Evolutionary conservation across 2,797 vertebrate species (phyloP), one percentile per base, ranked within the genome.

Genomic region (Acanthurus tractus): DNA sequence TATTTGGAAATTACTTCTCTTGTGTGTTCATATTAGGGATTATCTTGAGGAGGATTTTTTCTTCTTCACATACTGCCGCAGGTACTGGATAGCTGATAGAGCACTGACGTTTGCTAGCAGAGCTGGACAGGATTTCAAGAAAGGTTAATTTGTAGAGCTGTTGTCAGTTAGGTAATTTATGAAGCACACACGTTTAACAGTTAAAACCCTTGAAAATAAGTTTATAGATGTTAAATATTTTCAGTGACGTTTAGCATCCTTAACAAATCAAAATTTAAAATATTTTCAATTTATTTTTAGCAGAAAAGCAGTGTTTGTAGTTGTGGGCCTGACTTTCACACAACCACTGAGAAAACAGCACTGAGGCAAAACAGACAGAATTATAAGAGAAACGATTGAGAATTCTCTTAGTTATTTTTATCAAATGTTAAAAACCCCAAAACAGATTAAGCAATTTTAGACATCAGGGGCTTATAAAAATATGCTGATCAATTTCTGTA

Each of bases 51-150:
- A 25, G 61, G 76, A 40, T 2, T 66, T 93, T 90, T 81, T 94
- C 91, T 85, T 94, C 86, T 70, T 90, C 79, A 92, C 85, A 65
- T 96, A 96, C 54, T 93, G 89, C 66, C 97, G 94, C 93, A 99
- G 95, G 92, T 97, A 98, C 84, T 95, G 97, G 94, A 99, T 99
- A 48, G 98, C 97, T 0, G 98, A 99, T 17, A 99, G 90, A 0
- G 97, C 96, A n/a, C 97, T 98, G 12, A 99, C 93, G 54, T 97
- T 97, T 11, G 98, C 98, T 82, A 99, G 94, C 78, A 99, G 93
- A 92, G 96, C 98, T 99, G 91, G 17, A 94, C 82, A 90, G 84
- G 63, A 93, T 82, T 78, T 52, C 11, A 82, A 13, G 11, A 25
- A 59, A 66, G n/a, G 45, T 82, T 65, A 81, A 4, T 74, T 54